Percentiles rank a stretch among this genome's conserved stretches.
These are phyloP conservation scores for Lethocerus indicus DNA, from an alignment of 1,140 invertebrate species.

Conservation along the genomic window DNA sequence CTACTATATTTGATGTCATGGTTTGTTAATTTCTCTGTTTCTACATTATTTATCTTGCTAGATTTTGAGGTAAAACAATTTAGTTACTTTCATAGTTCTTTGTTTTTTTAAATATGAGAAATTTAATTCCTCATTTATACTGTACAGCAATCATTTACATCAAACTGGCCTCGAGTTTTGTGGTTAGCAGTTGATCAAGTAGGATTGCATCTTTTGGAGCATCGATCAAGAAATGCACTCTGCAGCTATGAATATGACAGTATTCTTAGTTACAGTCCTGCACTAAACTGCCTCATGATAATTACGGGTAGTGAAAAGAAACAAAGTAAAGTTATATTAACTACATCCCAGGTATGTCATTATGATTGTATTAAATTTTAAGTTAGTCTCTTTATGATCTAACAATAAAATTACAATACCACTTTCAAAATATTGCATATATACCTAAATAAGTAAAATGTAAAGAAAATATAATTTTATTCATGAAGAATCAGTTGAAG, in stretches of 20 bases:
- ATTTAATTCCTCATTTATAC: neutral
- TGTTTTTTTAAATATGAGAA: slow-evolving; percentile 1
- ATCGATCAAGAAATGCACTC: slow-evolving; percentile 68
- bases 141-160: slow-evolving; percentile 81
- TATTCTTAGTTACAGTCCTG: slow-evolving; percentile 74
- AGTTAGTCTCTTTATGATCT: neutral
- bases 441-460: too few species aligned
- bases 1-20: slow-evolving; percentile 90
- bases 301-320: slow-evolving; percentile 74
- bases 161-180: slow-evolving; percentile 78
- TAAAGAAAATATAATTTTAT: too few species aligned
- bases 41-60: neutral
- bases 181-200: slow-evolving; percentile 86
- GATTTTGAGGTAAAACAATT: slow-evolving; percentile 1
- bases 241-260: slow-evolving; percentile 78
- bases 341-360: slow-evolving; percentile 63
- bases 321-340: slow-evolving; percentile 79
- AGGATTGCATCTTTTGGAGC: slow-evolving; percentile 81
- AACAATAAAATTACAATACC: neutral
- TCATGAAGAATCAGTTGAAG: too few species aligned
- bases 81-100: neutral
- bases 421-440: too few species aligned
- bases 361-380: neutral
- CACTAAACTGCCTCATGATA: slow-evolving; percentile 76
- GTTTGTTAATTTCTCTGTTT: slow-evolving; percentile 27